These are phyloP conservation scores for Amphilophus citrinellus DNA, from an alignment of 2,113 vertebrate species.

Conservation along the genomic window DNA sequence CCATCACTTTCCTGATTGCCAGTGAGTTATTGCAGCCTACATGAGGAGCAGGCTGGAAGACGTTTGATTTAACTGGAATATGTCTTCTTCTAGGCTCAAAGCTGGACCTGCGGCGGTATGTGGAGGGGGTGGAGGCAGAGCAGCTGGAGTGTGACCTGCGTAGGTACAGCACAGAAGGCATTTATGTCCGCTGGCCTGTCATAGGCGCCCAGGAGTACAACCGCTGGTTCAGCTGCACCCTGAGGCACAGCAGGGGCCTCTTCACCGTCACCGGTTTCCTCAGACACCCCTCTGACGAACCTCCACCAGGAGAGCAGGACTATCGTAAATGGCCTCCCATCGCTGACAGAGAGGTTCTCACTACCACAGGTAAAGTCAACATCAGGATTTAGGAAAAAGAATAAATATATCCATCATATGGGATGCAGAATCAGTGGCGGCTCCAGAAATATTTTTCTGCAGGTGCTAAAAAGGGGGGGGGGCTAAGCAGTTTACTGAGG, in stretches of 20 bases:
- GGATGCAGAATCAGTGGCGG: neutral
- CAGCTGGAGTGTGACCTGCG: slow-evolving; percentile 77
- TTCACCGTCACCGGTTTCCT: slow-evolving; percentile 74
- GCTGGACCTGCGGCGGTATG: slow-evolving; percentile 68
- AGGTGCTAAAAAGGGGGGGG: too few species aligned
- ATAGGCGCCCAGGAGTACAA: slow-evolving; percentile 47
- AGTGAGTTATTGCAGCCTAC: slow-evolving; percentile 49
- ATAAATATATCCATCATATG: neutral
- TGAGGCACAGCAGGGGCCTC: slow-evolving; percentile 65
- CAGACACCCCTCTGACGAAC: slow-evolving; percentile 59
- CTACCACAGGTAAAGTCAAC: slow-evolving; percentile 72
- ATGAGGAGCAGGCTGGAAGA: neutral
- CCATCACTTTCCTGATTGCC: slow-evolving; percentile 77
- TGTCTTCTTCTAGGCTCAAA: slow-evolving; percentile 62
- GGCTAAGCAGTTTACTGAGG: too few species aligned
- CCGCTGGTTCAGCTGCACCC: slow-evolving; percentile 76
- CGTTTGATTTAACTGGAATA: neutral
- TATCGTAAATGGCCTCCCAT: slow-evolving; percentile 50
- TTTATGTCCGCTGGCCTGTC: slow-evolving; percentile 77
- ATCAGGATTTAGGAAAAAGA: neutral
- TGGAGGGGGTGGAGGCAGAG: slow-evolving; percentile 46
- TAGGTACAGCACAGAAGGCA: slow-evolving; percentile 72
- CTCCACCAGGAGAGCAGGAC: slow-evolving; percentile 35
- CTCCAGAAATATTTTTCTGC: too few species aligned
- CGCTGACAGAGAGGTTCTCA: slow-evolving; percentile 59